These are phyloP conservation scores for Pteromalus puparum DNA, from an alignment of 1,140 invertebrate genomes.

Conservation along the genomic window DNA sequence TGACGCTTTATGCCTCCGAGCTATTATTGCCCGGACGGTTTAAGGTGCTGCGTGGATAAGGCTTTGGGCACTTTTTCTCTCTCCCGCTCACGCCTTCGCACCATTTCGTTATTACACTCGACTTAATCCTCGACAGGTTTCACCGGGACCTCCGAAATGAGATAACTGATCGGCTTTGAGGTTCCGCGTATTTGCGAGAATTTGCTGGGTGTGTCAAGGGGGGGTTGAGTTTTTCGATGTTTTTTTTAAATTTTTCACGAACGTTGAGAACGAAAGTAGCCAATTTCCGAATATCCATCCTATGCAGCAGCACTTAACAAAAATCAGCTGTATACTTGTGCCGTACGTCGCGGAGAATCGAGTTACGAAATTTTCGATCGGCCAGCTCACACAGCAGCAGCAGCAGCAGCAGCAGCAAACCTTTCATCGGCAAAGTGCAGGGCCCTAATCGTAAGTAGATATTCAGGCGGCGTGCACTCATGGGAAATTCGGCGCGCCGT, in stretches of 20 bases:
- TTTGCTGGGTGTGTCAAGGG: no score
- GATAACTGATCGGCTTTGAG: slow-evolving; percentile 32
- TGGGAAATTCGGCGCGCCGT: slow-evolving; percentile 46
- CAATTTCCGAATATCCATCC: no score
- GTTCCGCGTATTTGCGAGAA: no score
- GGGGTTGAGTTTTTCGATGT: no score
- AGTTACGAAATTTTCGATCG: slow-evolving; percentile 16
- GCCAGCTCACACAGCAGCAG: background rate
- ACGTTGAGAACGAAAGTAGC: no score
- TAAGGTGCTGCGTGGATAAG: slow-evolving; percentile 1
- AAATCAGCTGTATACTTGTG: background rate
- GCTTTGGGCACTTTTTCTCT: slow-evolving; percentile 1
- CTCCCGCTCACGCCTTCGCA: background rate
- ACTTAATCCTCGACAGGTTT: slow-evolving; percentile 38
- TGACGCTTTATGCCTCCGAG: slow-evolving; percentile 30
- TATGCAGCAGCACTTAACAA: no score
- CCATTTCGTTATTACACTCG: slow-evolving; percentile 24
- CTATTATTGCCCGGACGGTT: slow-evolving; percentile 29
- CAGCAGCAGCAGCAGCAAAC: background rate
- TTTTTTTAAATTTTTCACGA: no score
- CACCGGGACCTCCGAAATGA: background rate
- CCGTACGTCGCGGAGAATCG: background rate
- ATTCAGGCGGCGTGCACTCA: slow-evolving; percentile 43
- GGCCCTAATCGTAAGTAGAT: slow-evolving; percentile 44
- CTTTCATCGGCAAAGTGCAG: slow-evolving; percentile 42